A percentile compares a stretch with the other conserved stretches of the same genome.
These are phyloP conservation scores for Drosophila seclusa DNA, from an alignment of 2,888 invertebrate species.

Conservation along the genomic window DNA sequence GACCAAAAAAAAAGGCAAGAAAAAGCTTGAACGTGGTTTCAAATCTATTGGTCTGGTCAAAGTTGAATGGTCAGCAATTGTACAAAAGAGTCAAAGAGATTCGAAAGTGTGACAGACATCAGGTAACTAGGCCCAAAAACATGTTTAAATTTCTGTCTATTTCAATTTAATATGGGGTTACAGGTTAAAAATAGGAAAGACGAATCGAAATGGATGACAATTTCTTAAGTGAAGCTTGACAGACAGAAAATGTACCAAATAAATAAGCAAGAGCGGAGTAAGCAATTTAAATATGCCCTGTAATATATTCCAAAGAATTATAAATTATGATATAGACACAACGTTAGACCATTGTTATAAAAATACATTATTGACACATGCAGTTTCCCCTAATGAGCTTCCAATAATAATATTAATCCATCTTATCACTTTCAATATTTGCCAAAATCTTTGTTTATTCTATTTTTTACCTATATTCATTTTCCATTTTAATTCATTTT, in stretches of 20 bases:
- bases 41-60: conserved; percentile 8
- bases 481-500: neutral
- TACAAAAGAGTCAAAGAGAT: conserved; percentile 14
- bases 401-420: neutral
- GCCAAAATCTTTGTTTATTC: neutral
- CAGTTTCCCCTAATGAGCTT: neutral
- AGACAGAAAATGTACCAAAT: neutral
- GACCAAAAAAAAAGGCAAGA: neutral
- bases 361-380: neutral
- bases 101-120: neutral
- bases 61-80: conserved; percentile 31
- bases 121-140: neutral
- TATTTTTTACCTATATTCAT: neutral
- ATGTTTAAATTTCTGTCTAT: neutral
- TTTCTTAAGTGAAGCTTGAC: conserved; percentile 7
- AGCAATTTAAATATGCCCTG: neutral
- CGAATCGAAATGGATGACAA: neutral
- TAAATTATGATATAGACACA: too few relatives aligned
- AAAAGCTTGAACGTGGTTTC: neutral
- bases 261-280: neutral
- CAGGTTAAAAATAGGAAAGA: neutral
- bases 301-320: neutral
- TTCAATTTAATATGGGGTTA: conserved; percentile 15
- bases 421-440: neutral
- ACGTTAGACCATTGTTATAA: neutral